Base-by-base conservation (phyloP, 2,113 vertebrate genomes). In the Lepisosteus osseus region DNA sequence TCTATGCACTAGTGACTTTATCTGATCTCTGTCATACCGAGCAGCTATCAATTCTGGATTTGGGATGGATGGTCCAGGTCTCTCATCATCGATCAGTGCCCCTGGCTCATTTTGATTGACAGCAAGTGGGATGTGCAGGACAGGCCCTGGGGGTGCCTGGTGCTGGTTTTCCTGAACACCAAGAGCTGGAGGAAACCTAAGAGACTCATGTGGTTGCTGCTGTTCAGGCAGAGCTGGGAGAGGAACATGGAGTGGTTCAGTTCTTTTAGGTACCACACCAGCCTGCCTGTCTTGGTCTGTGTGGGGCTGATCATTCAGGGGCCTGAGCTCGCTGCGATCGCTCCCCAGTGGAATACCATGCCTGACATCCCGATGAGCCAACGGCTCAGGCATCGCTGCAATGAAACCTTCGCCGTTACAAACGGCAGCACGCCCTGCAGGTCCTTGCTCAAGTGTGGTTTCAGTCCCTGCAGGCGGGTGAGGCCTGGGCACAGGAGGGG, bases 51-150 rank as follows among this genome's bases (percentile, higher is more conserved):
- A 42, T 7, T 78, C 69, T 57, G 75, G 75, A 42, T 56, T 78
- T n/a, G 81, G 78, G 7, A 57, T 83, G 3, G 90, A 92, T 2
- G 90, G 90, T 65, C 90, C 92, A 4, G 90, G 88, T 71, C 88
- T 86, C 0, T 89, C 89, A 3, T 90, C 82, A 43, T 86, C 90
- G 61, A 81, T 76, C 45, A 54, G 42, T 43, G 71, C 41, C 9
- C 17, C 59, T 43, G 13, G 47, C 47, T 51, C 70, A 45, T 51
- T n/a, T 42, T 15, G 12, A 65, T 13, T 59, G 11, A 47, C 62
- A 6, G 54, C 44, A 29, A 29, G 70, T 2, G 42, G 41, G 64
- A 65, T 54, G 9, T 65, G 59, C 9, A 29, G 70, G 45, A 29
- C 29, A 29, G 29, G 40, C 68, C 41, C 65, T 64, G 14, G 83